phyloP scores from a whole-genome alignment of 37 sponge, comb jelly and placozoan genomes.

The Axinella damicornis region DNA sequence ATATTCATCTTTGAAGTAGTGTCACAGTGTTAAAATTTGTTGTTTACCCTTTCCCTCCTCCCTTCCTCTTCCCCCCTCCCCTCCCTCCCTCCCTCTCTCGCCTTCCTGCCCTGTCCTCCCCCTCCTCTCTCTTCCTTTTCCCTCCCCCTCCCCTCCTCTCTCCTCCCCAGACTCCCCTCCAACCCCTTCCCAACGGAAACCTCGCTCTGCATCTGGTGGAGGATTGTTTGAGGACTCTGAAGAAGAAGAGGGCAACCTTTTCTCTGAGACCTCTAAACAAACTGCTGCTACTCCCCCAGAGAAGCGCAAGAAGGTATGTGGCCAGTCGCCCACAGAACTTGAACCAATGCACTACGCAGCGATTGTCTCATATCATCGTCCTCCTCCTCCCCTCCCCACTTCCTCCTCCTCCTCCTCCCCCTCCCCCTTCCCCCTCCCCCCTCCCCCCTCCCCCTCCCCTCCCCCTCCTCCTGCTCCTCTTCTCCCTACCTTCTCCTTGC shows the following conservation, averaged over 20 bases:
- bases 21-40: too few relatives aligned
- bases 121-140: too few relatives aligned
- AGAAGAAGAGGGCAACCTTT: conserved; percentile 45
- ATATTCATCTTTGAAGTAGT: too few relatives aligned
- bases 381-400: too few relatives aligned
- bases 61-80: background rate
- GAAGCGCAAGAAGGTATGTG: too few relatives aligned
- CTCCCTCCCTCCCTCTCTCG: background rate
- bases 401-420: too few relatives aligned
- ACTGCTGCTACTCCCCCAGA: too few relatives aligned
- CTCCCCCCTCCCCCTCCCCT: background rate
- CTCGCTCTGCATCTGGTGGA: background rate
- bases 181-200: background rate
- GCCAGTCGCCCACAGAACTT: too few relatives aligned
- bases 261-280: background rate
- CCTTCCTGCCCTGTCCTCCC: too few relatives aligned
- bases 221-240: conserved; percentile 30
- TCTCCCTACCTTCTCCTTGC: background rate
- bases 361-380: too few relatives aligned
- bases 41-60: too few relatives aligned
- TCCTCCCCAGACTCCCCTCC: conserved; percentile 3
- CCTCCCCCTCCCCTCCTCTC: conserved; percentile 17
- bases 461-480: background rate
- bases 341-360: too few relatives aligned
- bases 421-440: background rate